A percentile compares a stretch with the other conserved stretches of the same genome.
Evolutionary conservation across 23 tunicate genomes (phyloP).

Genomic region (Ascidia mentula): DNA sequence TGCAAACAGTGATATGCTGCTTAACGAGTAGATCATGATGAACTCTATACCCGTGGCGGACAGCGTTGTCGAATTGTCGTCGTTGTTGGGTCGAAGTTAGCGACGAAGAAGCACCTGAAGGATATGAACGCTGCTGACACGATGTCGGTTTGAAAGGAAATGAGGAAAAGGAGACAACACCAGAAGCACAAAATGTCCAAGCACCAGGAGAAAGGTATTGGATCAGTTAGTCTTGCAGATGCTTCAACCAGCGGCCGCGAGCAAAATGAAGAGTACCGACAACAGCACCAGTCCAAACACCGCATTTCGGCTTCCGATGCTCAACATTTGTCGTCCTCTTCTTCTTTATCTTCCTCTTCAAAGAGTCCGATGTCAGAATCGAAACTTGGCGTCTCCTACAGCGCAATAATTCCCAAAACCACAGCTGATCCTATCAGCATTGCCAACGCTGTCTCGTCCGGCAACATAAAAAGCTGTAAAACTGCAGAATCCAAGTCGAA

Average conservation of each 20-base stretch:
- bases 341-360: neutral
- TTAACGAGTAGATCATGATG: constrained; percentile 7
- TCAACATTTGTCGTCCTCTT: neutral
- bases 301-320: neutral
- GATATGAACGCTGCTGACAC: constrained; percentile 21
- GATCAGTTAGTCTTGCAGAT: neutral
- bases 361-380: neutral
- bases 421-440: constrained; percentile 75
- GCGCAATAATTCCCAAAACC: constrained; percentile 65
- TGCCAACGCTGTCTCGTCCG: neutral
- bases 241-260: neutral
- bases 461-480: too few species aligned
- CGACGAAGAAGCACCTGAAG: neutral
- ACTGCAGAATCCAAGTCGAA: neutral
- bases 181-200: constrained; percentile 23
- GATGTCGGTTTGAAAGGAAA: constrained; percentile 58
- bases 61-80: constrained; percentile 48
- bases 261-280: neutral
- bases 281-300: constrained; percentile 23
- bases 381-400: neutral
- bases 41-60: constrained; percentile 32
- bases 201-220: neutral
- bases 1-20: neutral
- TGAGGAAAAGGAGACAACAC: constrained; percentile 35
- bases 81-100: neutral